Evolutionary conservation across 1,140 invertebrate genomes (phyloP).

Genomic region (Drosophila nebulosa): DNA sequence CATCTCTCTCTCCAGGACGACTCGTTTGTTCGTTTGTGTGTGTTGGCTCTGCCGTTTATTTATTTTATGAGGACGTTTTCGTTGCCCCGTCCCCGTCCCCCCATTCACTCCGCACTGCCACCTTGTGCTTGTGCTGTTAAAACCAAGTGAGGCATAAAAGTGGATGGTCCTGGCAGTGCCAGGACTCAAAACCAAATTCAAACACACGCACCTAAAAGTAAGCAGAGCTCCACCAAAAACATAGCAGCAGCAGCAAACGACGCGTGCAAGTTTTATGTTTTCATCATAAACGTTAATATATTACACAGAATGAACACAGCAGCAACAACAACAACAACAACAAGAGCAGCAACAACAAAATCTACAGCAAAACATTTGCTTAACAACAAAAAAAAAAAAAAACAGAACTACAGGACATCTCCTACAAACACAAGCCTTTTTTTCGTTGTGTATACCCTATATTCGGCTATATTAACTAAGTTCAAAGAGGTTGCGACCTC

Average conservation of each 20-base stretch:
- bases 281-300: slow-evolving; percentile 72
- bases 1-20: slow-evolving; percentile 11
- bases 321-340: slow-evolving; percentile 25
- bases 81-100: neutral
- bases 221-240: neutral
- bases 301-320: slow-evolving; percentile 42
- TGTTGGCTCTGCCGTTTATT: slow-evolving; percentile 27
- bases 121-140: neutral
- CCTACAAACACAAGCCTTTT: neutral
- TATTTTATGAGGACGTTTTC: slow-evolving; percentile 57
- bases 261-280: slow-evolving; percentile 69
- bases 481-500: no score
- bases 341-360: neutral
- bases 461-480: neutral
- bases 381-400: neutral
- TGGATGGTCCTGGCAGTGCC: slow-evolving; percentile 33
- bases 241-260: slow-evolving; percentile 30
- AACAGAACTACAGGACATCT: neutral
- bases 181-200: slow-evolving; percentile 16
- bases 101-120: neutral
- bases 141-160: slow-evolving; percentile 64
- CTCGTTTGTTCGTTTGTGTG: slow-evolving; percentile 10
- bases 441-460: neutral
- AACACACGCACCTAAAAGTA: neutral
- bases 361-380: no score